phyloP scores from a whole-genome alignment of 2,888 invertebrate genomes.

The Stictocephala bisonia region DNA sequence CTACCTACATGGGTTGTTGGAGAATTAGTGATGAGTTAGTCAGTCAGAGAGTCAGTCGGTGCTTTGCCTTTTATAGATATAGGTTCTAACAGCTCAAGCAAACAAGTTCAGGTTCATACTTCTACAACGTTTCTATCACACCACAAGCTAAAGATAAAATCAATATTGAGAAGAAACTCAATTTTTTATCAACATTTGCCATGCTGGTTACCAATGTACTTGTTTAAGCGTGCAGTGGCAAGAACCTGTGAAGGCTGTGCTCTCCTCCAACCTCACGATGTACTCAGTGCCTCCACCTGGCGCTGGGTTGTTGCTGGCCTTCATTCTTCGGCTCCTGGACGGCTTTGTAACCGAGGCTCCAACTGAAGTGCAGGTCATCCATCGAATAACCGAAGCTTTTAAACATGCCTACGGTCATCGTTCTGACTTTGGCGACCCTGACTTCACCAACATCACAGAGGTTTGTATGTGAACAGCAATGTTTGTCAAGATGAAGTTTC shows the following conservation, averaged over 20 bases:
- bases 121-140: too few relatives aligned
- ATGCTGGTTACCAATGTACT: too few relatives aligned
- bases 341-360: constrained; percentile 68
- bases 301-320: constrained; percentile 82
- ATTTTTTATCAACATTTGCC: too few relatives aligned
- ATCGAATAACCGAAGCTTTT: constrained; percentile 88
- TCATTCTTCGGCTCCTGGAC: constrained; percentile 84
- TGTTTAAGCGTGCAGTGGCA: constrained; percentile 73
- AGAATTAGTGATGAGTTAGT: too few relatives aligned
- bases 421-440: constrained; percentile 85
- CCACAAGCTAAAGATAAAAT: too few relatives aligned
- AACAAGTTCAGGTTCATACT: too few relatives aligned
- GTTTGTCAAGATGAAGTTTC: background rate
- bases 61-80: too few relatives aligned
- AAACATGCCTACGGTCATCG: constrained; percentile 93
- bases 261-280: constrained; percentile 72
- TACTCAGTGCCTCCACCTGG: constrained; percentile 88
- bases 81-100: too few relatives aligned
- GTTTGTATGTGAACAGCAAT: constrained; percentile 68
- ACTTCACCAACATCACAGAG: constrained; percentile 76
- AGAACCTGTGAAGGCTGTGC: constrained; percentile 70
- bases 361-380: constrained; percentile 69
- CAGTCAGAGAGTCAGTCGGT: too few relatives aligned
- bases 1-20: too few relatives aligned
- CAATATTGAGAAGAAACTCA: too few relatives aligned